Base-by-base conservation (phyloP, 2,113 vertebrate species). In the Muntiacus reevesi region DNA sequence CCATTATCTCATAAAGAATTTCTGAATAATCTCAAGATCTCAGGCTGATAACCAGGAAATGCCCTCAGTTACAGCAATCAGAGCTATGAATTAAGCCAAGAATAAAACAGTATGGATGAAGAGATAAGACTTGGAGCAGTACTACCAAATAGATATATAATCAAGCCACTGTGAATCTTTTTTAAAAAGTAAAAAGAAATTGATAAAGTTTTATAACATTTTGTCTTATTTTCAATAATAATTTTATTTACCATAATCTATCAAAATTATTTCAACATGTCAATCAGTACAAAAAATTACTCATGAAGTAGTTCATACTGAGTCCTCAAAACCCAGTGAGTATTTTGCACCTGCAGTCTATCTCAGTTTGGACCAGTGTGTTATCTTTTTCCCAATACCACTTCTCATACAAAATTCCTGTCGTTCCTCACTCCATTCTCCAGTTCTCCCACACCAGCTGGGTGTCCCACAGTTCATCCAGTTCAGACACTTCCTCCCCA, bases 11-110 rank as follows among this genome's bases (percentile, higher is more conserved):
- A 59, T 85, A 74, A 93, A 91, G 85, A 86, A 92, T 52, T 62
- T 59, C 79, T 96, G 86, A 91, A 89, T 40, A 33, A 81, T 94
- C 52, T 93, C 60, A 89, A 45, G 27, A 74, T 94, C 57, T 93
- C 60, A 90, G 30, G 33, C 19, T 59, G 82, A 59, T 87, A 74
- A 60, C 52, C 57, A 79, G 74, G 57, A 95, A 62, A 7, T 79
- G 50, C 81, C 55, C 74, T 96, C 60, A 40, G 25, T 54, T n/a
- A 2, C 57, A 43, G 62, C 81, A 78, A 33, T n/a, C 7, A 15
- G 59, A 50, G 36, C 17, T 84, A 15, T 30, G 52, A 85, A 40
- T 47, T 60, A 90, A 95, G 36, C 85, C 59, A 30, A 71, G 36
- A 89, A 30, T 54, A 71, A 67, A n/a, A 16, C 45, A 27, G 36